phyloP scores from a whole-genome alignment of 2,888 invertebrate genomes.

The Xestia ashworthii region DNA sequence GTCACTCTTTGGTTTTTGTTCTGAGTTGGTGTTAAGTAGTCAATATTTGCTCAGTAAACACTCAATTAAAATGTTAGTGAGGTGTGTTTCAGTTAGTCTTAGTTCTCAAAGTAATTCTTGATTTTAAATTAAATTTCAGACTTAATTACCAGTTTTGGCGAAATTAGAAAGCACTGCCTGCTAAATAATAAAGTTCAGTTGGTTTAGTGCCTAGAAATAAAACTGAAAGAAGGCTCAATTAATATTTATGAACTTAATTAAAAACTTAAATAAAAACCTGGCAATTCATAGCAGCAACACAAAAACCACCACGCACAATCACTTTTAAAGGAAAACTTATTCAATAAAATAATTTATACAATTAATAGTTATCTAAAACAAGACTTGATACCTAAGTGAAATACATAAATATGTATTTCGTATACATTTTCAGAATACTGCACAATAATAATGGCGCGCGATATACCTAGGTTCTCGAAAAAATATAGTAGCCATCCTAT shows the following conservation, averaged over 20 bases:
- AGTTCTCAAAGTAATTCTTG: not conserved
- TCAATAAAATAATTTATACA: conserved; percentile 36
- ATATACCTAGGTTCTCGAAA: no score
- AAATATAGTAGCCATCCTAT: not conserved
- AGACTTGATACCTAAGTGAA: not conserved
- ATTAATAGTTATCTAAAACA: conserved; percentile 15
- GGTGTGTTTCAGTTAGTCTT: not conserved
- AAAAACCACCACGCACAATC: not conserved
- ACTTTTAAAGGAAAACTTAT: not conserved
- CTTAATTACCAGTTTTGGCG: conserved; percentile 23
- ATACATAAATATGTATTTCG: conserved; percentile 45
- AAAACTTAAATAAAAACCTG: not conserved
- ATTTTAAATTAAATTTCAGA: conserved; percentile 17
- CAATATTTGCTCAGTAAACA: conserved; percentile 27
- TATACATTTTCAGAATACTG: conserved; percentile 13
- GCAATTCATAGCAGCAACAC: no score
- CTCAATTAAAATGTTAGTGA: not conserved
- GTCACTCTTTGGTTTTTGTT: conserved; percentile 45
- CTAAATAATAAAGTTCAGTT: conserved; percentile 3
- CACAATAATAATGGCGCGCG: conserved; percentile 33
- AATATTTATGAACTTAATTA: conserved; percentile 33
- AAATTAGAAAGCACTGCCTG: conserved; percentile 20
- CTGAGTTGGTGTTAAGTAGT: conserved; percentile 25
- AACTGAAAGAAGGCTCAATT: conserved; percentile 24
- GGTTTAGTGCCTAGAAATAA: conserved; percentile 1